Evolutionary conservation across 2,888 invertebrate species (phyloP), one percentile per base, ranked within the genome.

Genomic region (Cantharis nigra): DNA sequence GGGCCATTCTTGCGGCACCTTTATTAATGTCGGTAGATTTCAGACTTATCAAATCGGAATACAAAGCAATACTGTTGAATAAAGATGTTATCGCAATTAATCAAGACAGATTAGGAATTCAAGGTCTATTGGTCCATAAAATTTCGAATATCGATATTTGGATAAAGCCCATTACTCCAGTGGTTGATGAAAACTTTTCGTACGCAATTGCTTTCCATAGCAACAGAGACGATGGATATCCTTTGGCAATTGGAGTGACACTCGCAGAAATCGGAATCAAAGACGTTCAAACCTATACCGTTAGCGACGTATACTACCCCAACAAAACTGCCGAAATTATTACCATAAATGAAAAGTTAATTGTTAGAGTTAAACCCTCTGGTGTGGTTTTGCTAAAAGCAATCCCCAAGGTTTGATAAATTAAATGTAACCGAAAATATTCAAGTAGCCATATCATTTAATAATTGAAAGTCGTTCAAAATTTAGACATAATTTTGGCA

Each of bases 1-100:
- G 94, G 94, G 89, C 92, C 0, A 87, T 94, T 67, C 87, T 94
- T 82, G 92, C 93, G 1, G 91, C 93, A 1, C 94, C 94, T 0
- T 85, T 94, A 10, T 87, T 94, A 20, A 92, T 94, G 90, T 93
- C 93, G 0, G 90, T 89, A 67, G 93, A 94, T 85, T 88, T 94
- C 67, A 85, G 90, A 3, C 86, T 84, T n/a, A 90, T 94, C 14
- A 84, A 86, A 9, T 89, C 89, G 0, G 90, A 90, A 82, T 90
- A 91, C 71, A 91, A 90, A 81, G 89, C 87, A 4, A 91, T 94
- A 78, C 86, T 94, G 20, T 89, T 90, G 75, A 93, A 94, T 85
- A 87, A 87, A 85, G 89, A 88, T 69, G 87, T 91, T 0, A 92
- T 94, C 82, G 89, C 89, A 16, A 89, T 93, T 9, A 91, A 92